A percentile compares a stretch with the other conserved stretches of the same genome.
These are phyloP conservation scores for Plutella xylostella DNA, from an alignment of 2,888 invertebrate genomes.

Conservation along the genomic window DNA sequence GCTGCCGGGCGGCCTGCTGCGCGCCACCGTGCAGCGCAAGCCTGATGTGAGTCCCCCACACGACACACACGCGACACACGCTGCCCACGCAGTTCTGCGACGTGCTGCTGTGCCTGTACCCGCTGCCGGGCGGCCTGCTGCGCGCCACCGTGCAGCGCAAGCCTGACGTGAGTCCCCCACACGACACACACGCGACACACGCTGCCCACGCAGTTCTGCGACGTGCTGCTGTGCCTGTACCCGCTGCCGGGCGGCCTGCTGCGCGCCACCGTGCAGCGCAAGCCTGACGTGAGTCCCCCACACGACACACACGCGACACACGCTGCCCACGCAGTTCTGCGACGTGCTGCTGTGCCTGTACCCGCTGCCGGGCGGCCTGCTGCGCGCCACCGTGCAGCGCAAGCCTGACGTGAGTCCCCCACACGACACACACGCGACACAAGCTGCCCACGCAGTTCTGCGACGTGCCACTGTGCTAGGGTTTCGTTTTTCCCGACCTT, in stretches of 20 bases:
- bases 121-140: constrained; percentile 86
- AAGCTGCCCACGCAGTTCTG: constrained; percentile 99
- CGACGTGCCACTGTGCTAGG: constrained; percentile 95
- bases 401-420: constrained; percentile 79
- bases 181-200: no score
- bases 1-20: constrained; percentile 83
- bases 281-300: constrained; percentile 85
- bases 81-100: constrained; percentile 99
- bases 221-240: constrained; percentile 96
- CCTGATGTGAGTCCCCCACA: constrained; percentile 84
- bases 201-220: constrained; percentile 99
- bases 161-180: constrained; percentile 82
- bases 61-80: constrained; percentile 93
- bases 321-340: constrained; percentile 98
- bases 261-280: constrained; percentile 88
- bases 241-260: constrained; percentile 89
- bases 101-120: constrained; percentile 96
- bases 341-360: constrained; percentile 98
- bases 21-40: constrained; percentile 90
- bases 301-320: constrained; percentile 87
- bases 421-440: no score
- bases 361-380: constrained; percentile 87
- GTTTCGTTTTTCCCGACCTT: no score
- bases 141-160: constrained; percentile 91
- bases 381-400: constrained; percentile 88